These are phyloP conservation scores for Dynastes hyllus DNA, from an alignment of 2,888 invertebrate species.

Conservation along the genomic window DNA sequence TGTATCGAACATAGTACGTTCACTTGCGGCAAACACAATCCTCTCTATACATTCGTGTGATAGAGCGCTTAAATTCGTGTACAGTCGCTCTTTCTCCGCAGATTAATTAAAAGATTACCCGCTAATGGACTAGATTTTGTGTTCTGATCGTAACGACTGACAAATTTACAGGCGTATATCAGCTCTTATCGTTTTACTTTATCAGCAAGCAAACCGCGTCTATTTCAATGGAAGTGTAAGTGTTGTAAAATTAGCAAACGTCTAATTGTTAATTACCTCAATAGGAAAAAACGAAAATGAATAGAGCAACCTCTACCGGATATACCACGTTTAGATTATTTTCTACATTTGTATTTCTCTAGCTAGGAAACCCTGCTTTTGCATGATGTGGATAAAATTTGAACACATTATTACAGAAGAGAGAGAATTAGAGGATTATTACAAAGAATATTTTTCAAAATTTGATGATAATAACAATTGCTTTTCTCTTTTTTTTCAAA, in stretches of 20 bases:
- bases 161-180: slow-evolving; percentile 46
- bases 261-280: slow-evolving; percentile 42
- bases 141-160: slow-evolving; percentile 43
- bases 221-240: slow-evolving; percentile 32
- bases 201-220: slow-evolving; percentile 39
- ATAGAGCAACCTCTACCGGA: slow-evolving; percentile 3
- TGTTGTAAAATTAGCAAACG: slow-evolving; percentile 45
- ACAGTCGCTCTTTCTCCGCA: slow-evolving; percentile 43
- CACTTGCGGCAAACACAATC: background rate
- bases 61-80: slow-evolving; percentile 43
- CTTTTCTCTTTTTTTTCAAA: too few relatives aligned
- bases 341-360: too few relatives aligned
- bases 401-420: too few relatives aligned
- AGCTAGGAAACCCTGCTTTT: too few relatives aligned
- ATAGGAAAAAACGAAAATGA: slow-evolving; percentile 18
- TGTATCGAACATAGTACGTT: background rate
- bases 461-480: too few relatives aligned
- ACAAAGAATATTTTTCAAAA: too few relatives aligned
- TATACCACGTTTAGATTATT: slow-evolving; percentile 3
- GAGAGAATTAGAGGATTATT: too few relatives aligned
- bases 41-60: slow-evolving; percentile 24
- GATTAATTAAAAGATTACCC: slow-evolving; percentile 48
- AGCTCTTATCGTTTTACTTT: slow-evolving; percentile 45
- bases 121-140: slow-evolving; percentile 48
- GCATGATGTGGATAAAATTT: too few relatives aligned